Conservation (phyloP, 2,797 vertebrate genomes). For the Siniperca scherzeri region DNA sequence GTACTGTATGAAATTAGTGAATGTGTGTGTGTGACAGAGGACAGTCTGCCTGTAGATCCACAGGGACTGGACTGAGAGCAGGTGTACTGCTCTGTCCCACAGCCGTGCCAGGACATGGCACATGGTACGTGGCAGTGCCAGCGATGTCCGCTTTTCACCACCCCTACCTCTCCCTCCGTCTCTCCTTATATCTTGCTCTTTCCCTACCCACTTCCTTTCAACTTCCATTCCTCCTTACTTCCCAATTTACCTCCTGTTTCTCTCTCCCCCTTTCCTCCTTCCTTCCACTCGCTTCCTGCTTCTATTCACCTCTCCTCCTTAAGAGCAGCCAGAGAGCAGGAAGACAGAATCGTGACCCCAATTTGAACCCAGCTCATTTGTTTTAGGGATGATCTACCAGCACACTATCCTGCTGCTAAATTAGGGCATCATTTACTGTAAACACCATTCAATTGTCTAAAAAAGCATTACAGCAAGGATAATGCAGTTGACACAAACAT, state of each 20-base stretch:
- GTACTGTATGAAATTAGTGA: constrained; percentile 16
- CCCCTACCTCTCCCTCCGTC: constrained; percentile 31
- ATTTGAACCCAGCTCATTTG: constrained; percentile 21
- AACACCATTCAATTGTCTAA: neutral
- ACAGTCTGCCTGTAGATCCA: constrained; percentile 58
- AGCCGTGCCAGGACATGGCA: constrained; percentile 59
- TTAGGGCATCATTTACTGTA: neutral
- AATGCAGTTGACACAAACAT: neutral
- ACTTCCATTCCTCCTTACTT: neutral
- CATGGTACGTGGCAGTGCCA: constrained; percentile 37
- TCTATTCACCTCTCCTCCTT: constrained; percentile 1
- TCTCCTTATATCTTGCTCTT: constrained; percentile 39
- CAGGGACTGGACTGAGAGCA: constrained; percentile 70
- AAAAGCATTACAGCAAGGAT: neutral
- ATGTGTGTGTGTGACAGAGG: constrained; percentile 40
- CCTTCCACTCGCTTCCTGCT: neutral
- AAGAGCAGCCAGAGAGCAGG: neutral
- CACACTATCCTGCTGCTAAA: neutral
- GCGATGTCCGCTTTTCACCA: constrained; percentile 49
- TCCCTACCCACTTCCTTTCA: constrained; percentile 7
- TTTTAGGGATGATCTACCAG: neutral
- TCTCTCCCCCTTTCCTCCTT: neutral
- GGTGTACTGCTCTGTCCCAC: constrained; percentile 65
- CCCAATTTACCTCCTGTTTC: neutral
- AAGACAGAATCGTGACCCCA: constrained; percentile 8